Percentiles rank a stretch among this genome's conserved stretches.
These are phyloP conservation scores for Spermophilus dauricus DNA, from an alignment of 2,113 vertebrate genomes.

Conservation along the genomic window DNA sequence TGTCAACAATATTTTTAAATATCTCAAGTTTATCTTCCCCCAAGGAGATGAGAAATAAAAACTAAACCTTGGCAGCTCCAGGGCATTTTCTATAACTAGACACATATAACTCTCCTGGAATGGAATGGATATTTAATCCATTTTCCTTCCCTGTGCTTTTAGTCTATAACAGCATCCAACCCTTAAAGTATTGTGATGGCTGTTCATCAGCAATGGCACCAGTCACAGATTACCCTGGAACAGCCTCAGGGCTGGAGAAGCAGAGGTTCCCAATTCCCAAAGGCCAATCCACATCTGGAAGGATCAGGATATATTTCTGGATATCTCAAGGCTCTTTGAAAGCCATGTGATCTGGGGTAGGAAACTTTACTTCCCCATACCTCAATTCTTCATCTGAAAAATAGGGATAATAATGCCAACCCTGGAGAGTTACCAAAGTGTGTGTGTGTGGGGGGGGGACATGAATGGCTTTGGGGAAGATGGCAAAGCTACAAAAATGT, in stretches of 20 bases:
- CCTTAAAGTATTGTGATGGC: slow-evolving; percentile 57
- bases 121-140: slow-evolving; percentile 72
- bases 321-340: background rate
- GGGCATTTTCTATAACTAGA: slow-evolving; percentile 80
- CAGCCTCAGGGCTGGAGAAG: background rate
- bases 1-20: slow-evolving; percentile 68
- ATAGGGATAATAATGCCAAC: background rate
- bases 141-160: slow-evolving; percentile 75
- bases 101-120: slow-evolving; percentile 73
- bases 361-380: background rate
- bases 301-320: background rate
- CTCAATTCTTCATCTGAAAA: background rate
- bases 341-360: background rate
- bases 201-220: background rate
- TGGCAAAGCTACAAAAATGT: background rate
- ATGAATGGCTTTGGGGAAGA: background rate
- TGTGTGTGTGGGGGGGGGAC: background rate
- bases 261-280: background rate
- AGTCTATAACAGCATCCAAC: background rate
- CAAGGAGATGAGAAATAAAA: slow-evolving; percentile 77
- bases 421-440: background rate
- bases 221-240: background rate
- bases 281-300: background rate
- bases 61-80: slow-evolving; percentile 72
- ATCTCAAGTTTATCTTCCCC: slow-evolving; percentile 72